Percentiles rank a stretch among this genome's conserved stretches.
Conservation (phyloP, 2,888 invertebrate species). For the Slavum lentiscoides region DNA sequence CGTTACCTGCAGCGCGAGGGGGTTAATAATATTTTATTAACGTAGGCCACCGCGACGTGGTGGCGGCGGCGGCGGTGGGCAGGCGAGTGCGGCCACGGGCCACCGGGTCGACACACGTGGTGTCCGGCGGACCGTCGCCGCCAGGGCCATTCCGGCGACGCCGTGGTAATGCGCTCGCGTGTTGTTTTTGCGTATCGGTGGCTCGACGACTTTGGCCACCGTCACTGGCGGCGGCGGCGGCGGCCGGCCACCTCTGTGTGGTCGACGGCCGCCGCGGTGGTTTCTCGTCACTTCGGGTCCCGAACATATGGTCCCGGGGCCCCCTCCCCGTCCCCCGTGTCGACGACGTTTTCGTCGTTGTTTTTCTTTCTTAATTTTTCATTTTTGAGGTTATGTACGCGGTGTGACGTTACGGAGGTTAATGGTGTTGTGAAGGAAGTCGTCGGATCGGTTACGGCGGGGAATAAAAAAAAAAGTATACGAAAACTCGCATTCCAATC, state of each 20-base stretch:
- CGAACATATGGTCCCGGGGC: constrained; percentile 13
- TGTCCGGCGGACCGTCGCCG: not conserved
- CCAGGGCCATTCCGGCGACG: too few species aligned
- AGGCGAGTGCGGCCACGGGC: not conserved
- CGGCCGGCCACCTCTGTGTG: too few species aligned
- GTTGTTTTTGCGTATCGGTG: too few species aligned
- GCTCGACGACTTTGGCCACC: not conserved
- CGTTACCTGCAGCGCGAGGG: too few species aligned
- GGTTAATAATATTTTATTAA: too few species aligned
- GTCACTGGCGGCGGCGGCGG: not conserved
- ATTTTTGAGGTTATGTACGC: constrained; percentile 43
- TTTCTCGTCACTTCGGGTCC: not conserved
- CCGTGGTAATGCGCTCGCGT: too few species aligned
- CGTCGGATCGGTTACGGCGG: constrained; percentile 15
- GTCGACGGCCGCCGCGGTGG: too few species aligned
- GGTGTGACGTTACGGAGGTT: not conserved
- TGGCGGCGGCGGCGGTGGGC: not conserved
- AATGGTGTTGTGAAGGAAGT: not conserved
- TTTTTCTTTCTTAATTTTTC: not conserved
- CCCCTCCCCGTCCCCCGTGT: not conserved
- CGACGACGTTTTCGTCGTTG: not conserved
- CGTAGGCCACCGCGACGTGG: not conserved
- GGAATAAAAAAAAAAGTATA: not conserved
- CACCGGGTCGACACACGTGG: constrained; percentile 9
- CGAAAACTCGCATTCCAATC: not conserved